Base-by-base conservation (phyloP, 1,140 invertebrate species). In the Lasioglossum albipes region DNA sequence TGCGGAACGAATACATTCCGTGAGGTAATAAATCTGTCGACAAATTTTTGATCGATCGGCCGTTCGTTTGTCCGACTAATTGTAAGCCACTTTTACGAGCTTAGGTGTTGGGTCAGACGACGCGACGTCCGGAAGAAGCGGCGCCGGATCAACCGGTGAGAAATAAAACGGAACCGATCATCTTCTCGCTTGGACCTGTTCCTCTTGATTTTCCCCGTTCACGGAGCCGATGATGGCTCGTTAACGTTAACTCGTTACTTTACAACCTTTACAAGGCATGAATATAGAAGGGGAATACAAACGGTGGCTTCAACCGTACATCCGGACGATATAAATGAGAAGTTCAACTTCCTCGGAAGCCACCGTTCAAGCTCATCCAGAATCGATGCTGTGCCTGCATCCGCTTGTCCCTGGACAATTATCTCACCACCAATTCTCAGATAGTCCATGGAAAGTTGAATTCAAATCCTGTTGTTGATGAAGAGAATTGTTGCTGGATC, bases 321-420 rank as follows among this genome's bases (percentile, higher is more conserved):
- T 87, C 86, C 86, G 86, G 84, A 87, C 84, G 82, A 86, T 87
- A 87, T 86, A 86, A 87, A 87, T 76, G 86, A 84, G 85, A 86
- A 87, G 61, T 82, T 84, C 70, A 84, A 86, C 85, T 87, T 84
- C 82, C 85, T 83, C 57, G 65, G 67, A 69, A 75, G 67, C 54
- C 54, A 31, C 79, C 81, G 81, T 78, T 78, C 67, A 75, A 75
- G 54, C 75, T 75, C 72, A 61, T 68, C 57, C 45, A 62, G 65
- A 18, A 31, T 80, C 79, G 79, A 75, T 45, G 31, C 31, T 42
- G 41, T n/a, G 27, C 65, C 59, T 67, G 1, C 45, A 10, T 67
- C 67, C 49, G 49, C 41, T 18, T 42, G 45, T 9, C 9, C 45
- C 45, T 12, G 5, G 13, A 2, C 18, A 18, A 54, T 54, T 0